Evolutionary conservation across 2,797 vertebrate genomes (phyloP).

Genomic region (Phataginus tricuspis): DNA sequence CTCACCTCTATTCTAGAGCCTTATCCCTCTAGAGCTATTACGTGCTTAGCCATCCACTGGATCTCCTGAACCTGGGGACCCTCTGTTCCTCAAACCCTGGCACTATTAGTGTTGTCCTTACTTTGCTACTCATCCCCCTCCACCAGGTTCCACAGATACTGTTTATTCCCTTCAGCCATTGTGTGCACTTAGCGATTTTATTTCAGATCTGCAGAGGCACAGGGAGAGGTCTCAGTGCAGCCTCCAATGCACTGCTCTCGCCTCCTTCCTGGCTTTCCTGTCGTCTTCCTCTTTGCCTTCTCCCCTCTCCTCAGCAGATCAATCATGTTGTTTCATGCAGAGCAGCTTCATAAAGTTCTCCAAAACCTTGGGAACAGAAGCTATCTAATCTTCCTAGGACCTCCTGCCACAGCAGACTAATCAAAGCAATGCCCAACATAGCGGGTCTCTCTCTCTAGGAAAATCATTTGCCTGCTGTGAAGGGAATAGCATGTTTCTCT

Average conservation of each 20-base stretch:
- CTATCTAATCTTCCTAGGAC: not conserved
- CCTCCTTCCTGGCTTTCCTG: not conserved
- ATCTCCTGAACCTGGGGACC: not conserved
- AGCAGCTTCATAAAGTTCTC: not conserved
- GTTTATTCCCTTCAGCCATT: not conserved
- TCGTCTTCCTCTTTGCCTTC: not conserved
- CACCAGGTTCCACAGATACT: not conserved
- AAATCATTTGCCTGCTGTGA: not conserved
- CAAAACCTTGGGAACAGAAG: not conserved
- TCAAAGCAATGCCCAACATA: not conserved
- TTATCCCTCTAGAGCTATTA: accelerated
- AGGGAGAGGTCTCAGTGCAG: no score
- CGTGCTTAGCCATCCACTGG: not conserved
- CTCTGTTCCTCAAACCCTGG: not conserved
- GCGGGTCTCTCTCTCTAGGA: not conserved
- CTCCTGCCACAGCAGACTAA: not conserved
- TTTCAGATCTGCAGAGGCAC: not conserved
- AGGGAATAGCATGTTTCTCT: not conserved
- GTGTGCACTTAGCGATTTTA: not conserved
- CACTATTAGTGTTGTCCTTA: not conserved
- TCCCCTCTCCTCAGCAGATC: not conserved
- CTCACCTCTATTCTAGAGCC: not conserved
- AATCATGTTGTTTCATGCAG: not conserved
- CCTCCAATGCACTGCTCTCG: accelerated
- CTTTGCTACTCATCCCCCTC: not conserved